phyloP scores from a whole-genome alignment of 2,888 invertebrate genomes.

The Leptopilina myrica region DNA sequence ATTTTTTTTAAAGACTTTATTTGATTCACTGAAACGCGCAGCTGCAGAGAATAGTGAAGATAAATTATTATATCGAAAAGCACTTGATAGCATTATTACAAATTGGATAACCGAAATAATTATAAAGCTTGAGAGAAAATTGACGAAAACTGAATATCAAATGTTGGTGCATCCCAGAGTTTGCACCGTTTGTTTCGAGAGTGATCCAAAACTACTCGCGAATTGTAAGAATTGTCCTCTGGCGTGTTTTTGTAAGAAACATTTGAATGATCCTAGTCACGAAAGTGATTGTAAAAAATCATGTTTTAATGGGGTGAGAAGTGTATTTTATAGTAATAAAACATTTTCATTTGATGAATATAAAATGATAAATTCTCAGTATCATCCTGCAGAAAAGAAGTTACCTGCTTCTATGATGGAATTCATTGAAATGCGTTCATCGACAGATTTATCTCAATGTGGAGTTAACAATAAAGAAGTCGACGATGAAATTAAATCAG shows the following conservation, averaged over 20 bases:
- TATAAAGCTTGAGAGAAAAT: constrained; percentile 45
- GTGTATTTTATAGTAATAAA: constrained; percentile 39
- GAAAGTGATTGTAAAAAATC: constrained; percentile 50
- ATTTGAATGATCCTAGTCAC: constrained; percentile 56
- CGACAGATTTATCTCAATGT: too few relatives aligned
- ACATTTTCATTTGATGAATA: background rate
- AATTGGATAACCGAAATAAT: constrained; percentile 53
- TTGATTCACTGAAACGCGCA: background rate
- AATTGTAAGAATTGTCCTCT: constrained; percentile 66
- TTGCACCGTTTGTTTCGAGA: constrained; percentile 65
- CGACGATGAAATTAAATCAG: too few relatives aligned
- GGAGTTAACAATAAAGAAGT: background rate
- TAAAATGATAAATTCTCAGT: too few relatives aligned
- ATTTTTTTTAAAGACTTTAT: background rate
- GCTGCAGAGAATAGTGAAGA: too few relatives aligned
- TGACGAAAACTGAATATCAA: constrained; percentile 61
- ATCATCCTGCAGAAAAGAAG: background rate
- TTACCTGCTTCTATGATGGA: too few relatives aligned
- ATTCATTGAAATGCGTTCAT: too few relatives aligned
- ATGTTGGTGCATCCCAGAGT: constrained; percentile 69
- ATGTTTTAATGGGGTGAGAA: background rate
- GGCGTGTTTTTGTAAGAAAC: constrained; percentile 64
- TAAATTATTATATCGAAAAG: too few relatives aligned
- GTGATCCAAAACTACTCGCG: constrained; percentile 53
- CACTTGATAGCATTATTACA: too few relatives aligned